Percentiles rank a stretch among this genome's conserved stretches.
phyloP scores from a whole-genome alignment of 2,113 vertebrate species.

The Amblyopsis rosae region DNA sequence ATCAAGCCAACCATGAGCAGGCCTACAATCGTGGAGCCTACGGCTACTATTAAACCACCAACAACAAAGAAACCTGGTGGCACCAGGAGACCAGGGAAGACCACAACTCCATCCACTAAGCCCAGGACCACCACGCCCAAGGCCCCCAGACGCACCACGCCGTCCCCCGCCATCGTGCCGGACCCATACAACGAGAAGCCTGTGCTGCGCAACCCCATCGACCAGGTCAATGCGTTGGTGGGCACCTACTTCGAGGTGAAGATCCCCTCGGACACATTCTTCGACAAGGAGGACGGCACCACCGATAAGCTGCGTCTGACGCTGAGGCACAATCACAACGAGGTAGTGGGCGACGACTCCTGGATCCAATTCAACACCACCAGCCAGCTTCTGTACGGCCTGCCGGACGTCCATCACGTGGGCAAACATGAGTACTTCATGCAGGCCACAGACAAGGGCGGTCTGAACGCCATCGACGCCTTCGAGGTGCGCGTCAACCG shows the following conservation, averaged over 20 bases:
- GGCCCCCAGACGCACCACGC: constrained; percentile 76
- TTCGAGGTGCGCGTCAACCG: constrained; percentile 92
- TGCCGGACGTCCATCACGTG: constrained; percentile 83
- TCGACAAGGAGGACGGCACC: constrained; percentile 91
- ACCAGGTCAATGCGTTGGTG: constrained; percentile 89
- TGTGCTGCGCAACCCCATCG: constrained; percentile 86
- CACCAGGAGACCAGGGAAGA: constrained; percentile 77
- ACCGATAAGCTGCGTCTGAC: constrained; percentile 93
- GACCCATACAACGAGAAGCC: constrained; percentile 81
- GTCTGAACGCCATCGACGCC: constrained; percentile 87
- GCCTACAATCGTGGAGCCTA: constrained; percentile 80
- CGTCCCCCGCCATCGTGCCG: constrained; percentile 64
- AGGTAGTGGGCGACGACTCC: constrained; percentile 83
- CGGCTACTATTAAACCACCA: constrained; percentile 71
- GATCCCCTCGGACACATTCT: constrained; percentile 94
- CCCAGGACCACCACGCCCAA: constrained; percentile 83
- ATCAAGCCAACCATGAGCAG: constrained; percentile 85
- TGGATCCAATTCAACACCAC: constrained; percentile 98
- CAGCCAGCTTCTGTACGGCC: constrained; percentile 93
- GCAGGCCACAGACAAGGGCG: constrained; percentile 92
- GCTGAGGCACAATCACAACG: constrained; percentile 85
- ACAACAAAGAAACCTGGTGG: constrained; percentile 56
- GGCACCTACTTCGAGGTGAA: constrained; percentile 98
- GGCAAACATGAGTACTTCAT: constrained; percentile 96
- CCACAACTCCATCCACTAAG: constrained; percentile 74